phyloP scores from a whole-genome alignment of 2,113 vertebrate species.

The Bettongia penicillata region DNA sequence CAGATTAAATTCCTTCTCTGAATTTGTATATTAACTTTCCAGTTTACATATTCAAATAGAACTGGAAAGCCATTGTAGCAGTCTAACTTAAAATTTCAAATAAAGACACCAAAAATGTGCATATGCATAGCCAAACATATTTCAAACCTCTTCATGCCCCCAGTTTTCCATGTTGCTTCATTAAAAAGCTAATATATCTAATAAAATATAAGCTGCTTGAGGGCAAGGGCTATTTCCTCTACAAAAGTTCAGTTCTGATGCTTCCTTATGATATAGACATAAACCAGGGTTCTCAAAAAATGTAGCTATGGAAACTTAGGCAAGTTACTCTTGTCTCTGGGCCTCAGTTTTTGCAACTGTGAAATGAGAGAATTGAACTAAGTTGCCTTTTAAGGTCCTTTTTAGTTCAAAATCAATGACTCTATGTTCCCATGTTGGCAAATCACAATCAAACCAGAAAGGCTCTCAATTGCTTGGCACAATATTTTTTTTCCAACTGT shows the following conservation, averaged over 20 bases:
- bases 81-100: neutral
- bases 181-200: neutral
- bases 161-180: neutral
- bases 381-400: neutral
- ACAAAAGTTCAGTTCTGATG: neutral
- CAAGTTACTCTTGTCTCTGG: neutral
- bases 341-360: neutral
- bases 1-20: rapidly evolving
- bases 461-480: neutral
- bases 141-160: neutral
- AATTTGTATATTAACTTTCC: neutral
- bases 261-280: neutral
- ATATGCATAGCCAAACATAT: neutral
- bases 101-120: neutral
- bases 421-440: neutral
- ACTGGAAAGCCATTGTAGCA: neutral
- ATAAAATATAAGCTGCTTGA: neutral
- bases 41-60: neutral
- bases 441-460: neutral
- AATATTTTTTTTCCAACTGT: neutral
- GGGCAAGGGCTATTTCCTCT: neutral
- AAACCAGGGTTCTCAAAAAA: neutral
- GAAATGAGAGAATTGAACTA: neutral
- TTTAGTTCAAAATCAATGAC: neutral
- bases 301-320: neutral